These are phyloP conservation scores for Urocynchramus pylzowi DNA, from an alignment of 2,113 vertebrate genomes.

Conservation along the genomic window DNA sequence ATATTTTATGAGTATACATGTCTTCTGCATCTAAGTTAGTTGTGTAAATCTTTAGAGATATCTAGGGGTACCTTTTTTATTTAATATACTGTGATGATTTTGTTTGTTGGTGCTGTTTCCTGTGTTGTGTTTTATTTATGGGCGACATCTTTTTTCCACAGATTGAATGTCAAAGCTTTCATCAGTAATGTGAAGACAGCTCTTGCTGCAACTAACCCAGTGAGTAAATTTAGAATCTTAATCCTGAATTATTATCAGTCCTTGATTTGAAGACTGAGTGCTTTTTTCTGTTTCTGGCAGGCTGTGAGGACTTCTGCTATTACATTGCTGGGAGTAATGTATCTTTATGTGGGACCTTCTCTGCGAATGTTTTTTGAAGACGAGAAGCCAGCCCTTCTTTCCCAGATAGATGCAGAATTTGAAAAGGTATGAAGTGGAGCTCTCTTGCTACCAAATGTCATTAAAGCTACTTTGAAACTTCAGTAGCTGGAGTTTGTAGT, in stretches of 20 bases:
- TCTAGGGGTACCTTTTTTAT: neutral
- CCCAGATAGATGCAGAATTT: conserved; percentile 95
- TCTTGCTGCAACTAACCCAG: conserved; percentile 94
- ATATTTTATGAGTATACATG: neutral
- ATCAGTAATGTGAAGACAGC: conserved; percentile 97
- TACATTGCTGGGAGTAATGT: conserved; percentile 92
- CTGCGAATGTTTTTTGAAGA: conserved; percentile 98
- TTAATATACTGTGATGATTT: neutral
- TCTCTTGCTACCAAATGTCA: neutral
- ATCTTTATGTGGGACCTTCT: conserved; percentile 91
- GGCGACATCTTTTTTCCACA: conserved; percentile 32
- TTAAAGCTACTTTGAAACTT: neutral
- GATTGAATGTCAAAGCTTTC: conserved; percentile 95
- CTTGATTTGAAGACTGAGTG: neutral
- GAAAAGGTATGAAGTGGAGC: conserved; percentile 83
- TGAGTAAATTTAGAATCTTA: conserved; percentile 68
- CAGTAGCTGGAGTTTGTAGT: neutral
- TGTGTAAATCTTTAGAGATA: neutral
- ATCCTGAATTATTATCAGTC: neutral
- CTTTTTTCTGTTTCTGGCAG: conserved; percentile 63
- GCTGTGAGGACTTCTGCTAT: conserved; percentile 92
- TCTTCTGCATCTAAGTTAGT: neutral
- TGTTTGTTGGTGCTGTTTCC: neutral
- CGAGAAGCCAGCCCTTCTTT: conserved; percentile 92
- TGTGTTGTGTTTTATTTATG: neutral